Conservation (phyloP, 1,140 invertebrate species). For the Trachymyrmex septentrionalis region DNA sequence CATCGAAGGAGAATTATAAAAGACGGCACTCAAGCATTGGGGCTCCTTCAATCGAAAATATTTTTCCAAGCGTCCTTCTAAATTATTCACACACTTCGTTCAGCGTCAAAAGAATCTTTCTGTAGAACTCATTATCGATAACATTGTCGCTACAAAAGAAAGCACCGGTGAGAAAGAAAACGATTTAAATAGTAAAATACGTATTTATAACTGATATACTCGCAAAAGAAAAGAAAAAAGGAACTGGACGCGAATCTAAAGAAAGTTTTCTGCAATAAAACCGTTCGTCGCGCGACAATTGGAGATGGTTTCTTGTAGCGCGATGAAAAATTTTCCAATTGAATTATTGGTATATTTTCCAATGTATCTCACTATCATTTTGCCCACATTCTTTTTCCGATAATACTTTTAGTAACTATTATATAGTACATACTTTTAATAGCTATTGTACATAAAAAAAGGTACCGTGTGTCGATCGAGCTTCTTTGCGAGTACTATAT, state of each 20-base stretch:
- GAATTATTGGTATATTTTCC: slow-evolving; percentile 62
- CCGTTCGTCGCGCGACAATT: slow-evolving; percentile 37
- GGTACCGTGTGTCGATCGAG: not conserved
- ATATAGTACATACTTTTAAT: slow-evolving; percentile 54
- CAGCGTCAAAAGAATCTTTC: slow-evolving; percentile 77
- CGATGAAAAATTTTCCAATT: slow-evolving; percentile 56
- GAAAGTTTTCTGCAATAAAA: slow-evolving; percentile 66
- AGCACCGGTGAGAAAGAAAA: not conserved
- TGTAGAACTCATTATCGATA: slow-evolving; percentile 77
- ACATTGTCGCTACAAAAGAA: slow-evolving; percentile 60
- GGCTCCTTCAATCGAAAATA: slow-evolving; percentile 71
- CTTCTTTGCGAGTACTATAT: slow-evolving; percentile 49
- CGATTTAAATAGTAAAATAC: slow-evolving; percentile 22
- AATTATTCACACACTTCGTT: slow-evolving; percentile 76
- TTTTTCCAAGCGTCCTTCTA: slow-evolving; percentile 75
- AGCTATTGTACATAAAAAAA: slow-evolving; percentile 2
- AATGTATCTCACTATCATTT: not conserved
- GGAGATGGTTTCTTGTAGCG: slow-evolving; percentile 23
- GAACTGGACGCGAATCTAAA: slow-evolving; percentile 62
- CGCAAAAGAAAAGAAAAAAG: slow-evolving; percentile 36
- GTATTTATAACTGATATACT: slow-evolving; percentile 76
- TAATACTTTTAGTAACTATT: slow-evolving; percentile 41
- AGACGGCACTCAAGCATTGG: slow-evolving; percentile 29
- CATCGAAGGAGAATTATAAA: not conserved
- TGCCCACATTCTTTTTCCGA: not conserved